Base-by-base conservation (phyloP, 2,113 vertebrate species). In the Onychostoma macrolepis region DNA sequence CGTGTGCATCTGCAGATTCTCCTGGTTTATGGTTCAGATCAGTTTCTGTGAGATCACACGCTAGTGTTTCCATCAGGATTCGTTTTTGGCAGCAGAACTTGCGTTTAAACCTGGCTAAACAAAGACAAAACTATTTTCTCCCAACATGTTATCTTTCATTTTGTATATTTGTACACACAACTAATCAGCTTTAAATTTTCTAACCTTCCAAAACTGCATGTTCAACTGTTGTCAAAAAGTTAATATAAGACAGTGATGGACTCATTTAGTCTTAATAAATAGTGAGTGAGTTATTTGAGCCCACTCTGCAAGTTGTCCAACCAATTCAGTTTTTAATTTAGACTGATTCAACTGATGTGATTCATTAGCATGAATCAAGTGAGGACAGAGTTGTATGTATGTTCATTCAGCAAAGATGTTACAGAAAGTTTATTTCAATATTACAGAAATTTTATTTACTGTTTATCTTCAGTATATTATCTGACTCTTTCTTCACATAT, bases 21-120 rank as follows among this genome's bases (percentile, higher is more conserved):
- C 61, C 15, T 45, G 26, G 4, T 58, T 58, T 58, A 79, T 36
- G 21, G 17, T 58, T 80, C 77, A 58, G 21, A 58, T 85, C 74
- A 65, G 26, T 78, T 78, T 30, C 17, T 8, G 45, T 21, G 76
- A 78, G 45, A 45, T 78, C 76, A 78, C 63, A 36, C 33, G 33
- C 33, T 36, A n/a, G 72, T 78, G 83, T 76, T 72, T 86, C 28
- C 19, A 48, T 48, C 58, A 79, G 69, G 81, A 84, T 65, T 72
- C 5, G 74, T 10, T 33, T 84, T 33, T 80, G 21, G 36, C 17
- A 38, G 69, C 10, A 26, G n/a, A 67, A 72, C 4, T 2, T 0
- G 71, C 86, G 10, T 36, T n/a, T 74, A 43, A 43, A 43, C 43
- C 6, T 28, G 17, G 67, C 8, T 36, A 33, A 71, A 71, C 17